These are phyloP conservation scores for Disparrhopalites patrizii DNA, from an alignment of 2,888 invertebrate species.

Conservation along the genomic window DNA sequence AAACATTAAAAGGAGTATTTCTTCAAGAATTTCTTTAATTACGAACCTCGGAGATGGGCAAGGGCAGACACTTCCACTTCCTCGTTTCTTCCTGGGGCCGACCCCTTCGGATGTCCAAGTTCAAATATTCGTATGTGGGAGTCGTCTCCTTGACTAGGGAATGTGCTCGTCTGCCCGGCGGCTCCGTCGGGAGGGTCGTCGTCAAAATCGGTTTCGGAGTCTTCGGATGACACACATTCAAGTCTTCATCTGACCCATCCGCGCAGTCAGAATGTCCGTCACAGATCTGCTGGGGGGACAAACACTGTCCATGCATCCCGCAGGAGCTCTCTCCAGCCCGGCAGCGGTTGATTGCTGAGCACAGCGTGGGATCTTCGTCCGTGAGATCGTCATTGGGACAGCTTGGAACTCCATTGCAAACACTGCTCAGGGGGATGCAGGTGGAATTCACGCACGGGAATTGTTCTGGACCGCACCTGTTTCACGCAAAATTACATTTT, in stretches of 20 bases:
- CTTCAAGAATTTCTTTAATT: background rate
- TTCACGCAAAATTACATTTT: background rate
- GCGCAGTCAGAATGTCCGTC: background rate
- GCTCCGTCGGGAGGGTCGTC: background rate
- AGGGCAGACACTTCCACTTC: no score
- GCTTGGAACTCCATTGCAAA: slow-evolving; percentile 4
- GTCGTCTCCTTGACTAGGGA: no score
- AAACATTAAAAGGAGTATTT: no score
- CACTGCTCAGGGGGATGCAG: background rate
- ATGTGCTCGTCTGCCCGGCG: no score
- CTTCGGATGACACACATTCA: no score
- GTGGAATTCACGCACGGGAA: slow-evolving; percentile 9
- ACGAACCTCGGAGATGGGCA: background rate
- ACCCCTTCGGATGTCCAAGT: no score
- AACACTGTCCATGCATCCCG: background rate
- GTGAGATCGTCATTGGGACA: slow-evolving; percentile 5
- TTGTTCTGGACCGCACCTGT: background rate
- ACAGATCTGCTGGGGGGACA: background rate
- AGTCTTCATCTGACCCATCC: slow-evolving; percentile 15
- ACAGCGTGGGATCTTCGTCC: slow-evolving; percentile 15
- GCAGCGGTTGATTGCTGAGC: background rate
- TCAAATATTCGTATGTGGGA: no score
- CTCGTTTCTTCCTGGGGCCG: no score
- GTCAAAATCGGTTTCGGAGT: no score
- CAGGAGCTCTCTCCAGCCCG: background rate